Evolutionary conservation across 2,888 invertebrate genomes (phyloP), one percentile per base, ranked within the genome.

Genomic region (Melipona bicolor): DNA sequence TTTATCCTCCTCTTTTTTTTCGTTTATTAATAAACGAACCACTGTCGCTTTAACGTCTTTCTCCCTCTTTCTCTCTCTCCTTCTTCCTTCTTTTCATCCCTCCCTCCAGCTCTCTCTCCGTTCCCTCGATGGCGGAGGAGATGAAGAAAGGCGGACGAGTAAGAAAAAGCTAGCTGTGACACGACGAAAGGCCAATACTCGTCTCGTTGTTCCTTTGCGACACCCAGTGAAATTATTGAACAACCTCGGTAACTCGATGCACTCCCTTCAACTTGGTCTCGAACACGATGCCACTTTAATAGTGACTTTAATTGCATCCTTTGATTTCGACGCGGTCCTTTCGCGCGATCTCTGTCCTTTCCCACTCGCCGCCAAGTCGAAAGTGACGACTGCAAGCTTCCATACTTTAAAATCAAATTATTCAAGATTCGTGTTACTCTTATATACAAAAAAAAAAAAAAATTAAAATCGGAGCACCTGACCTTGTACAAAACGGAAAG

Each of bases 11-110:
- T 77, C 72, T 62, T 75, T 86, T 27, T 71, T 80, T 74, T 36
- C 80, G 82, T 87, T 88, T 89, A 89, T 89, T 89, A 90, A 90
- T 89, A 89, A 90, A 85, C 85, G 87, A 83, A 71, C 72, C 71
- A 49, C 64, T 78, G 83, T 67, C 77, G 67, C 77, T 68, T 36
- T 32, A 19, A 2, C 15, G 4, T 21, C 27, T 13, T 27, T 49
- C 27, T 27, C 24, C n/a, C 24, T n/a, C 9, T 21, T 21, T 49
- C 36, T 54, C 19, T 19, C 4, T 56, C 15, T 56, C 5, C 15
- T 13, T 5, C 36, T 24, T 64, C 24, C 21, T 36, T 64, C 6
- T 43, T 5, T 21, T 19, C 13, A 5, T 6, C 9, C 43, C 9
- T 43, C 9, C 43, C 9, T 9, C 11, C 9, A 43, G 43, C 43